phyloP scores from a whole-genome alignment of 2,888 invertebrate species.

The Polydrusus cervinus region DNA sequence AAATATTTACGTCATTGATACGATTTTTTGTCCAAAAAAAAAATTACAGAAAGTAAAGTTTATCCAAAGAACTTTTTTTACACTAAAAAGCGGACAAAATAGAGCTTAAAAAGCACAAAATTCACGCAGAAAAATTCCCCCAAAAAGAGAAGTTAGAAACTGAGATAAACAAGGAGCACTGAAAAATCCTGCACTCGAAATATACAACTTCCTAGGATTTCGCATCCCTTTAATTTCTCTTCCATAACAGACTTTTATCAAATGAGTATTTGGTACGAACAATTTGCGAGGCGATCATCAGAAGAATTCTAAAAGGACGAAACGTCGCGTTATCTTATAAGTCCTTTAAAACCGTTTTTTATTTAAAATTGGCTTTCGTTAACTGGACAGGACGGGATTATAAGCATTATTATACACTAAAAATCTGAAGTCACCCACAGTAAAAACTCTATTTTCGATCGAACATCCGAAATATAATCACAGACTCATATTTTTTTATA shows the following conservation, averaged over 20 bases:
- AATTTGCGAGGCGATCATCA: background rate
- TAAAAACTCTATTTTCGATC: slow-evolving; percentile 33
- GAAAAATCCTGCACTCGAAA: slow-evolving; percentile 6
- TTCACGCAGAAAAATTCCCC: background rate
- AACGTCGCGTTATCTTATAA: slow-evolving; percentile 2
- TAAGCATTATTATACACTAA: slow-evolving; percentile 19
- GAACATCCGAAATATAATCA: slow-evolving; percentile 43
- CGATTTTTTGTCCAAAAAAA: background rate
- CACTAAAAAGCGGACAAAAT: too few relatives aligned
- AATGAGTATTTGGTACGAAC: slow-evolving; percentile 34
- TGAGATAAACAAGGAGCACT: slow-evolving; percentile 18
- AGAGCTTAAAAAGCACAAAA: too few relatives aligned
- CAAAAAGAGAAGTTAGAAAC: slow-evolving; percentile 19
- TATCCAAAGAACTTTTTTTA: too few relatives aligned
- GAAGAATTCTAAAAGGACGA: slow-evolving; percentile 2
- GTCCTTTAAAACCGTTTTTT: slow-evolving; percentile 14
- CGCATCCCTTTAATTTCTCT: background rate
- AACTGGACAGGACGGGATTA: slow-evolving; percentile 32
- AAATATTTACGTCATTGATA: slow-evolving; percentile 25
- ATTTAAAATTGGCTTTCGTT: slow-evolving; percentile 24
- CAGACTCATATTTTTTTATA: slow-evolving; percentile 46
- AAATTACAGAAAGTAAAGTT: background rate
- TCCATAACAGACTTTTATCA: slow-evolving; percentile 3
- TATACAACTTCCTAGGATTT: slow-evolving; percentile 1
- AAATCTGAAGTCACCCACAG: slow-evolving; percentile 14